phyloP scores from a whole-genome alignment of 2,888 invertebrate genomes.

The Sarcophaga subvicina region DNA sequence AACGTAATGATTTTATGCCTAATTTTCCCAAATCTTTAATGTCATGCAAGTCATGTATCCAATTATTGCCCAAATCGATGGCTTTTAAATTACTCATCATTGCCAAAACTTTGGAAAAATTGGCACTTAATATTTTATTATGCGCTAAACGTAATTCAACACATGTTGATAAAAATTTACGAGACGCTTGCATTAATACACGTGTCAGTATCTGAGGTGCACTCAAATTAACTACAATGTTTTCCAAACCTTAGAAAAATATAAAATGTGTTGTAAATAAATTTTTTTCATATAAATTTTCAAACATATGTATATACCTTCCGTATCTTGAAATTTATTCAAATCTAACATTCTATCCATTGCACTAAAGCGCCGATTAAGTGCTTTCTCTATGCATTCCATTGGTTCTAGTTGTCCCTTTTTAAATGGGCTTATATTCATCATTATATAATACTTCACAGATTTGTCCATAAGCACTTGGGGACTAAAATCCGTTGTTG shows the following conservation, averaged over 20 bases:
- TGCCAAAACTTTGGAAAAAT: slow-evolving; percentile 73
- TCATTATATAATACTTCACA: slow-evolving; percentile 74
- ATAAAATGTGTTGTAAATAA: not conserved
- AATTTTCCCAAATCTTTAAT: slow-evolving; percentile 74
- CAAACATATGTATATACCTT: slow-evolving; percentile 60
- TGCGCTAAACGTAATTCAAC: slow-evolving; percentile 75
- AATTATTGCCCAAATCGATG: slow-evolving; percentile 77
- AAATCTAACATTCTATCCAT: slow-evolving; percentile 77
- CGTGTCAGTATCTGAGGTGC: slow-evolving; percentile 74
- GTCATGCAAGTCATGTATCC: slow-evolving; percentile 74
- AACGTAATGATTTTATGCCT: slow-evolving; percentile 74
- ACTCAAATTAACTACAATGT: slow-evolving; percentile 75
- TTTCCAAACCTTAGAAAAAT: slow-evolving; percentile 71
- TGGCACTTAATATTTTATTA: slow-evolving; percentile 75
- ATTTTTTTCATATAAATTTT: not conserved
- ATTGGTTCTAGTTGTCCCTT: slow-evolving; percentile 75
- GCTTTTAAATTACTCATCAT: slow-evolving; percentile 76
- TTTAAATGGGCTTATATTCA: slow-evolving; percentile 76
- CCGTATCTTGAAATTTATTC: slow-evolving; percentile 75
- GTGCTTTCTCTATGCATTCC: slow-evolving; percentile 74
- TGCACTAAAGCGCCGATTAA: slow-evolving; percentile 74
- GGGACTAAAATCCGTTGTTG: slow-evolving; percentile 51
- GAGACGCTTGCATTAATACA: slow-evolving; percentile 75
- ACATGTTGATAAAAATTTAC: slow-evolving; percentile 75
- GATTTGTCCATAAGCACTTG: slow-evolving; percentile 66